These are phyloP conservation scores for Sebastes ruberrimus DNA, from an alignment of 2,797 vertebrate species.

Conservation along the genomic window DNA sequence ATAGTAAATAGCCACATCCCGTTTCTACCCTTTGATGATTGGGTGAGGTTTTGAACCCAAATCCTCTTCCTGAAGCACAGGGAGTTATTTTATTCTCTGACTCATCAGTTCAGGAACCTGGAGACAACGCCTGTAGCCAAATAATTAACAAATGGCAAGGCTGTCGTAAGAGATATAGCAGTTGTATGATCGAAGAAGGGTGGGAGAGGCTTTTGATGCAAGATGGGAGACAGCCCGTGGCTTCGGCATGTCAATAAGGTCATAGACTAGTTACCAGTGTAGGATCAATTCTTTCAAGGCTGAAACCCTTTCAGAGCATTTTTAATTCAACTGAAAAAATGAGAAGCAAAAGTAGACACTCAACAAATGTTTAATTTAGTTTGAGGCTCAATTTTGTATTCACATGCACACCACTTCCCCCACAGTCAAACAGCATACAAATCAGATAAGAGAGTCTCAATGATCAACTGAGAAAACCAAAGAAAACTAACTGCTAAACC, in stretches of 20 bases:
- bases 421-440: neutral
- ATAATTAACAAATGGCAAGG: slow-evolving; percentile 68
- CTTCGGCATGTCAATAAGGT: slow-evolving; percentile 28
- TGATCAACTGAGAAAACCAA: neutral
- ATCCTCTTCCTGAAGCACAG: slow-evolving; percentile 40
- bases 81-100: slow-evolving; percentile 52
- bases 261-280: neutral
- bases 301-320: neutral
- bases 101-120: slow-evolving; percentile 65
- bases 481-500: neutral
- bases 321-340: neutral
- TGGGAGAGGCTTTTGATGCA: slow-evolving; percentile 11
- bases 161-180: slow-evolving; percentile 59
- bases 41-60: slow-evolving; percentile 58
- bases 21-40: slow-evolving; percentile 62
- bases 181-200: slow-evolving; percentile 49
- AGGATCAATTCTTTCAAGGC: neutral
- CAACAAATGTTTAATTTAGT: neutral
- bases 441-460: neutral
- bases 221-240: neutral
- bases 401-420: neutral
- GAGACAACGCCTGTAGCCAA: slow-evolving; percentile 48
- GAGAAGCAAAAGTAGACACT: neutral
- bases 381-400: neutral
- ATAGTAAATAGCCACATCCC: slow-evolving; percentile 68